These are phyloP conservation scores for Sinopyrophorus schimmeli DNA, from an alignment of 2,888 invertebrate species.

Conservation along the genomic window DNA sequence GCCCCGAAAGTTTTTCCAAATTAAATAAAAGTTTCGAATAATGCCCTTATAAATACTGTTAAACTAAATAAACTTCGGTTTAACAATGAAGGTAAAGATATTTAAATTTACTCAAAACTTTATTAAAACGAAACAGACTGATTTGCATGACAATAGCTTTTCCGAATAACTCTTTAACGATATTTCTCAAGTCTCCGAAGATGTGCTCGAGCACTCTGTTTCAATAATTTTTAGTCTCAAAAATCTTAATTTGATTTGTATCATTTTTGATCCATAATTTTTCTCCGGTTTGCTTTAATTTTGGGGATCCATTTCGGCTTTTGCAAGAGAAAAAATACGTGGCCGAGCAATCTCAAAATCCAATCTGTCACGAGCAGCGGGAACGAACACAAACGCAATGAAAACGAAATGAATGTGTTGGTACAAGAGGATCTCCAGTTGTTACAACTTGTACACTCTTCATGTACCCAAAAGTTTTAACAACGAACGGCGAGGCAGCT, in stretches of 20 bases:
- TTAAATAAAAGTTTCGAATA: slow-evolving; percentile 12
- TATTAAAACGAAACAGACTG: slow-evolving; percentile 33
- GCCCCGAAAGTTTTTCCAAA: too few relatives aligned
- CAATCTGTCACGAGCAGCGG: background rate
- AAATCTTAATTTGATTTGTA: too few relatives aligned
- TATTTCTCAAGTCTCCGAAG: slow-evolving; percentile 23
- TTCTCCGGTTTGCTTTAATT: background rate
- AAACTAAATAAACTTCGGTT: slow-evolving; percentile 23
- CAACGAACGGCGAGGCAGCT: slow-evolving; percentile 16
- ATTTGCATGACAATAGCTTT: slow-evolving; percentile 34
- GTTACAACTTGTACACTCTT: slow-evolving; percentile 15
- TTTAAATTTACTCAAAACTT: slow-evolving; percentile 31
- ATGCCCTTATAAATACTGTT: slow-evolving; percentile 22
- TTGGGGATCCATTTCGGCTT: too few relatives aligned
- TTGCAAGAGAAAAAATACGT: too few relatives aligned
- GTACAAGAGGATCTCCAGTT: slow-evolving; percentile 12
- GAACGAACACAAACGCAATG: slow-evolving; percentile 12
- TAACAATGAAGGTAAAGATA: slow-evolving; percentile 28
- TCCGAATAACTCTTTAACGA: slow-evolving; percentile 33
- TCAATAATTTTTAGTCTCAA: slow-evolving; percentile 18
- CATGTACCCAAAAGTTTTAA: slow-evolving; percentile 21
- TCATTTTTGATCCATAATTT: too few relatives aligned
- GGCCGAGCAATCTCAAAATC: background rate
- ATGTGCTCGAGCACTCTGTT: slow-evolving; percentile 19
- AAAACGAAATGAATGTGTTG: slow-evolving; percentile 18